These are phyloP conservation scores for Epinephelus awoara DNA, from an alignment of 2,797 vertebrate species.

Conservation along the genomic window DNA sequence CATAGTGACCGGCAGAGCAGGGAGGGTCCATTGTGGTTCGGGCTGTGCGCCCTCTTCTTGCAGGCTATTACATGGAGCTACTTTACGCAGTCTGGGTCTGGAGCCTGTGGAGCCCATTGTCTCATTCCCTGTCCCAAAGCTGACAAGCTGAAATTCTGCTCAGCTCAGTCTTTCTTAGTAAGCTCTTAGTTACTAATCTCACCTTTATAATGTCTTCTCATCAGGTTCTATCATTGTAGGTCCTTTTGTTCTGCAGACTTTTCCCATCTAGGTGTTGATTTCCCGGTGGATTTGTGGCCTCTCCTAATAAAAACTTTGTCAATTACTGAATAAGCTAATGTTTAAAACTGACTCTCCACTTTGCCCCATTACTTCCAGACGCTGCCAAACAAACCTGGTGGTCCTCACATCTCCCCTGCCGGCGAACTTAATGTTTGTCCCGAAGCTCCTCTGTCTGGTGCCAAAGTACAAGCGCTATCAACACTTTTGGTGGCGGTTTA, in stretches of 20 bases:
- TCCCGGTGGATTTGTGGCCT: conserved; percentile 1
- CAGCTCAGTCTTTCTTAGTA: background rate
- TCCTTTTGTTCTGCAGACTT: conserved; percentile 16
- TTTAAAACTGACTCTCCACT: background rate
- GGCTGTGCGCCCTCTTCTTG: conserved; percentile 52
- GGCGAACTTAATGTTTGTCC: conserved; percentile 35
- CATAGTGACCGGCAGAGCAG: conserved; percentile 42
- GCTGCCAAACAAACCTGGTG: conserved; percentile 22
- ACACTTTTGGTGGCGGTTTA: conserved; percentile 60
- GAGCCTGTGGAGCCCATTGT: conserved; percentile 89
- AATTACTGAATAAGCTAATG: conserved; percentile 40
- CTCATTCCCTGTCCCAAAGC: background rate
- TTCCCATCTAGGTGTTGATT: background rate
- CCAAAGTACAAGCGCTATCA: conserved; percentile 52
- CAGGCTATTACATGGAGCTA: conserved; percentile 79
- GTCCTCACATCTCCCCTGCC: conserved; percentile 21
- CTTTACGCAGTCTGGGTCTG: conserved; percentile 85
- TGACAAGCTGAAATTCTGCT: background rate
- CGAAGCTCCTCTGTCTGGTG: conserved; percentile 40
- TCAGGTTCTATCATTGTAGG: background rate
- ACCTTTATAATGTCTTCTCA: conserved; percentile 22
- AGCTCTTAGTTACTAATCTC: background rate
- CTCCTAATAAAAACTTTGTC: conserved; percentile 5
- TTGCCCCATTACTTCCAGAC: conserved; percentile 13
- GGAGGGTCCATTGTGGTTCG: conserved; percentile 67